Conservation (phyloP, 2,888 invertebrate species). For the Napeogenes sylphis region DNA sequence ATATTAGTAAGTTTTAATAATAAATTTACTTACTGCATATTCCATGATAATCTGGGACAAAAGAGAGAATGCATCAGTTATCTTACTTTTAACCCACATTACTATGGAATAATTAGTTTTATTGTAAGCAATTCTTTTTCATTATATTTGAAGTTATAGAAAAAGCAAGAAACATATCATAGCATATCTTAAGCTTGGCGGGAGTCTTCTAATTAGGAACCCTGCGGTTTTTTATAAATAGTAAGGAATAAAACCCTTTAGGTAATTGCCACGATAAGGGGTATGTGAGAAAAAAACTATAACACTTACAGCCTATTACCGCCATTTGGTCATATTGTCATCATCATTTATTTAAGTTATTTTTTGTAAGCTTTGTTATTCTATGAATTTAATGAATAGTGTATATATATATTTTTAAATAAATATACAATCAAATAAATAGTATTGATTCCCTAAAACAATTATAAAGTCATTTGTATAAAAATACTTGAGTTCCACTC, state of each 20-base stretch:
- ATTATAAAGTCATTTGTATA: not conserved
- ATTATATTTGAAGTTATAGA: no score
- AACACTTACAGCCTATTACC: constrained; percentile 28
- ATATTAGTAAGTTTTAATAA: constrained; percentile 27
- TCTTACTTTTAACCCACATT: constrained; percentile 22
- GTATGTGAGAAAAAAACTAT: constrained; percentile 71
- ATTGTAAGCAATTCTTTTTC: constrained; percentile 2
- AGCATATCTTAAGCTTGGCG: constrained; percentile 39
- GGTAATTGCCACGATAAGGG: constrained; percentile 73
- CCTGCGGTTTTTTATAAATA: constrained; percentile 64
- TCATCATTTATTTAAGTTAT: no score
- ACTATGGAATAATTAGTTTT: constrained; percentile 7
- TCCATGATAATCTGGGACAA: constrained; percentile 35
- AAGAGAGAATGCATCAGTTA: constrained; percentile 31
- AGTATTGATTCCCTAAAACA: not conserved
- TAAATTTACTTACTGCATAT: constrained; percentile 34
- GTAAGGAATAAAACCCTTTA: constrained; percentile 62
- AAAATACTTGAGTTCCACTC: not conserved
- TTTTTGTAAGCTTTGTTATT: no score
- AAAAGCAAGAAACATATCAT: no score
- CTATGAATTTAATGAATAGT: no score
- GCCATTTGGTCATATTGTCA: no score
- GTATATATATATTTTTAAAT: no score
- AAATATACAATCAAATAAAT: no score
- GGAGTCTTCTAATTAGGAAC: constrained; percentile 71